Evolutionary conservation across 2,113 vertebrate species (phyloP).

Genomic region (Poeciliopsis turrubarensis): DNA sequence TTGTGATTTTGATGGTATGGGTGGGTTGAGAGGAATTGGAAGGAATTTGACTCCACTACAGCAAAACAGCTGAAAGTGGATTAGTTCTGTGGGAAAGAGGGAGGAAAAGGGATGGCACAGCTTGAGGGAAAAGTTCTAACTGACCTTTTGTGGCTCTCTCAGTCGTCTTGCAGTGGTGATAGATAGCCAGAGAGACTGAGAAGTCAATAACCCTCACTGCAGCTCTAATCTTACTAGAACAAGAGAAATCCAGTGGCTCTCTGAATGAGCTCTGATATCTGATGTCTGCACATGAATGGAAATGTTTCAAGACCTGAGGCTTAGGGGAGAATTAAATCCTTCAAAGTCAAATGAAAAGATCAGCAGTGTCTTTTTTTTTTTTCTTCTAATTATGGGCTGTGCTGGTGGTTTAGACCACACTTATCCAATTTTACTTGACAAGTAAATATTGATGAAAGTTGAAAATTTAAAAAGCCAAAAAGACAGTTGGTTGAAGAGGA

Average conservation of each 20-base stretch:
- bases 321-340: conserved; percentile 43
- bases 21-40: conserved; percentile 16
- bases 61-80: conserved; percentile 78
- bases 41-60: conserved; percentile 75
- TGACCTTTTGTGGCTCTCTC: conserved; percentile 71
- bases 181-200: conserved; percentile 60
- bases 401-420: conserved; percentile 5
- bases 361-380: conserved; percentile 11
- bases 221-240: conserved; percentile 62
- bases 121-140: conserved; percentile 68
- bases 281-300: conserved; percentile 62
- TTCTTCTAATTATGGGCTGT: conserved; percentile 22
- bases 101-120: conserved; percentile 40
- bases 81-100: conserved; percentile 79
- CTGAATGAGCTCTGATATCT: conserved; percentile 65
- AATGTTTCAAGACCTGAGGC: conserved; percentile 48
- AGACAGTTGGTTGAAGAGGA: too few species aligned
- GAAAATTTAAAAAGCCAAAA: neutral
- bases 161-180: conserved; percentile 62
- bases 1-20: conserved; percentile 52
- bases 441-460: conserved; percentile 2
- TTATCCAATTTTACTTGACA: conserved; percentile 18
- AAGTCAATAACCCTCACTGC: conserved; percentile 43
- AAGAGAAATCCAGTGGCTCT: conserved; percentile 49
- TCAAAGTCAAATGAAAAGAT: conserved; percentile 34